Conservation (phyloP, 1,140 invertebrate genomes). For the Diorhabda elongata region DNA sequence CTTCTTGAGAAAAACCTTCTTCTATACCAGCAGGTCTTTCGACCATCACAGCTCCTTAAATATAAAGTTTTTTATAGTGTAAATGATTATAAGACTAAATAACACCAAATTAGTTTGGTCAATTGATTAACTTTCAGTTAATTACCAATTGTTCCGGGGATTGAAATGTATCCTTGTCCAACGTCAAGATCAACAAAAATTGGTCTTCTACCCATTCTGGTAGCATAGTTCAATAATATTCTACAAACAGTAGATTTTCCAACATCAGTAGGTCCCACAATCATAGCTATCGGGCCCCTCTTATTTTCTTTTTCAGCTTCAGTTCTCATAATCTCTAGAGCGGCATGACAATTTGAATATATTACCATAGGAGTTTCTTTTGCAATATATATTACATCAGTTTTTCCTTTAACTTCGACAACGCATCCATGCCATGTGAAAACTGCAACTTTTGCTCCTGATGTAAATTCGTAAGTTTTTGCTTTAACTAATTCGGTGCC, state of each 20-base stretch:
- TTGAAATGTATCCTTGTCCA: slow-evolving; percentile 88
- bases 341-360: slow-evolving; percentile 93
- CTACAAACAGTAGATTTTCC: slow-evolving; percentile 92
- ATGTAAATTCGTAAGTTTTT: slow-evolving; percentile 85
- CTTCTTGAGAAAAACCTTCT: slow-evolving; percentile 88
- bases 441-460: slow-evolving; percentile 91
- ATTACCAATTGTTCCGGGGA: slow-evolving; percentile 84
- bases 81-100: too few species aligned
- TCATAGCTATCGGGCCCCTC: slow-evolving; percentile 78
- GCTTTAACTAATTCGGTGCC: slow-evolving; percentile 94
- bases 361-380: slow-evolving; percentile 96
- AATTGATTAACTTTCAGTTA: neutral
- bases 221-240: slow-evolving; percentile 91
- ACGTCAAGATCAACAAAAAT: slow-evolving; percentile 96
- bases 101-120: too few species aligned
- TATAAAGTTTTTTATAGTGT: slow-evolving; percentile 1
- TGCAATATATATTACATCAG: slow-evolving; percentile 89
- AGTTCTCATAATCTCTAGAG: slow-evolving; percentile 82
- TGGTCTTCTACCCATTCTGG: slow-evolving; percentile 76
- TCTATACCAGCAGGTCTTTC: slow-evolving; percentile 88
- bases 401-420: slow-evolving; percentile 77
- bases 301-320: slow-evolving; percentile 71
- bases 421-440: slow-evolving; percentile 95
- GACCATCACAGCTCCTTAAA: slow-evolving; percentile 74
- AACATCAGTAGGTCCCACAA: slow-evolving; percentile 93